A percentile compares a stretch with the other conserved stretches of the same genome.
phyloP scores from a whole-genome alignment of 2,888 invertebrate species.

The Carcina quercana region DNA sequence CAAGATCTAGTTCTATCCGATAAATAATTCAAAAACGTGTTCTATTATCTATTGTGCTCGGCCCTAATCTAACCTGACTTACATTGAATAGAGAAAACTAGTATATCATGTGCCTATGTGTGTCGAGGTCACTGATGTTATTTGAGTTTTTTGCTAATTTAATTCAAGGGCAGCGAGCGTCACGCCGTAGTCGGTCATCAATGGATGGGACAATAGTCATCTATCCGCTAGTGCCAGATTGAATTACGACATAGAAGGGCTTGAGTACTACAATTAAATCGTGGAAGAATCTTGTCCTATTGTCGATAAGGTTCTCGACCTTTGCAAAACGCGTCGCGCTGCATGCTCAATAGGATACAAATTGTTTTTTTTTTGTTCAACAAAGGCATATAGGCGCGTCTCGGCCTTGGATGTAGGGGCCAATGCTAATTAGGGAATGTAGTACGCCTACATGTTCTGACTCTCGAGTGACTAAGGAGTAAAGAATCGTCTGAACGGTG shows the following conservation, averaged over 20 bases:
- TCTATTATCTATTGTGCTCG: conserved; percentile 54
- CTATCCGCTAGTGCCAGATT: too few species aligned
- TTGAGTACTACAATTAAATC: conserved; percentile 35
- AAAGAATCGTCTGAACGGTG: too few species aligned
- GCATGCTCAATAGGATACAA: conserved; percentile 43
- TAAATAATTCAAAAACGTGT: conserved; percentile 52
- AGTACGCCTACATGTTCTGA: too few species aligned
- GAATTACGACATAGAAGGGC: conserved; percentile 8
- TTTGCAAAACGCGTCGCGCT: conserved; percentile 37
- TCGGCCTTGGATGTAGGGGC: conserved; percentile 21
- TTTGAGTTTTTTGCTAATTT: conserved; percentile 45
- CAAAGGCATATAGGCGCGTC: conserved; percentile 25
- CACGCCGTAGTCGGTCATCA: background rate
- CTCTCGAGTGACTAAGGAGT: too few species aligned
- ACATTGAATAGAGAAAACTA: conserved; percentile 40
- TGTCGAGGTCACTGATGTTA: conserved; percentile 68
- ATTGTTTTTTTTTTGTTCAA: conserved; percentile 30
- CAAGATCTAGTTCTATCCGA: conserved; percentile 58
- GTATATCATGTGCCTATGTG: conserved; percentile 59
- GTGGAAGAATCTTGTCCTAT: conserved; percentile 41
- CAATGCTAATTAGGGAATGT: conserved; percentile 1
- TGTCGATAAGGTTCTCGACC: conserved; percentile 54
- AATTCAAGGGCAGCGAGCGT: conserved; percentile 55
- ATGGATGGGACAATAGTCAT: too few species aligned
- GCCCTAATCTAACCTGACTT: conserved; percentile 65